These are phyloP conservation scores for Leptinotarsa texana DNA, from an alignment of 1,140 invertebrate species.

Conservation along the genomic window DNA sequence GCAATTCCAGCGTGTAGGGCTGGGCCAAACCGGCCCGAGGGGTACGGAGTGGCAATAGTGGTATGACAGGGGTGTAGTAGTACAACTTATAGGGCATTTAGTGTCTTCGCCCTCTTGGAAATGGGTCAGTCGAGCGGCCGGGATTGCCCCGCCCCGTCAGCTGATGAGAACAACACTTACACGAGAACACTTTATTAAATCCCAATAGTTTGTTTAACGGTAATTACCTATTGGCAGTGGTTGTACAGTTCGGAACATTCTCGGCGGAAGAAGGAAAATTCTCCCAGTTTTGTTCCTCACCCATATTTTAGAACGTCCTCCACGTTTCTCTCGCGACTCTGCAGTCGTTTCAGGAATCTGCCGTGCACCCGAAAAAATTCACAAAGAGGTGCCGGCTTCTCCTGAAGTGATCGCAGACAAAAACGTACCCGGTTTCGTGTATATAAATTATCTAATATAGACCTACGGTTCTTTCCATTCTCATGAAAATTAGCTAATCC, in stretches of 20 bases:
- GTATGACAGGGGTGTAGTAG: slow-evolving; percentile 24
- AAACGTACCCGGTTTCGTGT: slow-evolving; percentile 25
- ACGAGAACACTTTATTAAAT: slow-evolving; percentile 25
- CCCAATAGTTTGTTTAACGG: slow-evolving; percentile 27
- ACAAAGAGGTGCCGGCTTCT: slow-evolving; percentile 29
- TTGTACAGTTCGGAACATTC: slow-evolving; percentile 33
- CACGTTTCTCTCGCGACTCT: slow-evolving; percentile 24
- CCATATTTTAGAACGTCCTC: slow-evolving; percentile 23
- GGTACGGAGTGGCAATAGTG: slow-evolving; percentile 22
- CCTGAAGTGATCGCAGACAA: slow-evolving; percentile 33
- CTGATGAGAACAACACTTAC: slow-evolving; percentile 36
- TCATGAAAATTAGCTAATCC: slow-evolving; percentile 54
- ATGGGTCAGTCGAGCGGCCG: slow-evolving; percentile 38
- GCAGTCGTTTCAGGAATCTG: slow-evolving; percentile 31
- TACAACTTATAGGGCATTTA: slow-evolving; percentile 16
- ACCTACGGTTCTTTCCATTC: slow-evolving; percentile 57
- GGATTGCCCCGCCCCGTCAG: slow-evolving; percentile 35
- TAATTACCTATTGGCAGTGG: slow-evolving; percentile 20
- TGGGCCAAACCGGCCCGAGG: not conserved
- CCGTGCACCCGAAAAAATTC: slow-evolving; percentile 33
- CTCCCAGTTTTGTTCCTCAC: slow-evolving; percentile 23
- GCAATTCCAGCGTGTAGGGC: not conserved
- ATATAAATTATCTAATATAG: slow-evolving; percentile 57
- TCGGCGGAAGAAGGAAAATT: slow-evolving; percentile 32
- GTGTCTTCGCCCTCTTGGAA: slow-evolving; percentile 41